These are phyloP conservation scores for Suricata suricatta DNA, from an alignment of 2,113 vertebrate genomes.

Conservation along the genomic window DNA sequence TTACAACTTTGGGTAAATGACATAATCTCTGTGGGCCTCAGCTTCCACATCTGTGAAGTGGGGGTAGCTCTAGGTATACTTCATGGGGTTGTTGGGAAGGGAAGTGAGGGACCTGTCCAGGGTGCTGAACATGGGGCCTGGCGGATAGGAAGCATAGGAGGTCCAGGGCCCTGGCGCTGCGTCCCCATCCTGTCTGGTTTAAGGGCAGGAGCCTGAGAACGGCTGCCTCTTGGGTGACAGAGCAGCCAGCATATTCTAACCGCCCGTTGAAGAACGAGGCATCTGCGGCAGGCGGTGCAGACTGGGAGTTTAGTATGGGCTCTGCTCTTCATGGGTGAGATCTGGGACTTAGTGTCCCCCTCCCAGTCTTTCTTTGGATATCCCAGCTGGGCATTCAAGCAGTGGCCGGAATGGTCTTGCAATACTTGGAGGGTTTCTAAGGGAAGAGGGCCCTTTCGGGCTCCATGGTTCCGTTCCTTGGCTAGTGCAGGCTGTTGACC, in stretches of 20 bases:
- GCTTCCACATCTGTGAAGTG: background rate
- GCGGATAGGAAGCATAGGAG: background rate
- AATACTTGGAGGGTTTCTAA: background rate
- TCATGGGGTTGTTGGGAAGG: fast-evolving
- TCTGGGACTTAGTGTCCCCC: background rate
- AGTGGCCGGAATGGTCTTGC: background rate
- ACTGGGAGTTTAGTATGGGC: background rate
- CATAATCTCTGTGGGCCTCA: background rate
- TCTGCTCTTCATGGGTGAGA: background rate
- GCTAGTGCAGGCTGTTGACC: background rate
- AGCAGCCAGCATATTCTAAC: background rate
- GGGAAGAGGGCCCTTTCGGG: background rate
- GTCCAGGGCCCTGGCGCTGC: background rate
- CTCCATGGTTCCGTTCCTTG: background rate
- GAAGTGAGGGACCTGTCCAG: background rate
- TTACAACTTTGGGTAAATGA: background rate
- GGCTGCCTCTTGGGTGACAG: background rate
- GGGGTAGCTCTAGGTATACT: background rate
- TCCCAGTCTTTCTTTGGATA: background rate
- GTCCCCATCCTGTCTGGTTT: background rate
- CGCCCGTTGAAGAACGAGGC: background rate
- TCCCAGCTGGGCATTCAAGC: background rate
- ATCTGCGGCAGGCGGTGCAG: background rate
- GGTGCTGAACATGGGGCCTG: background rate
- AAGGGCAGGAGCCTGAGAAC: background rate